Evolutionary conservation across 1,140 invertebrate species (phyloP), one percentile per base, ranked within the genome.

Genomic region (Aphaenogaster rudis): DNA sequence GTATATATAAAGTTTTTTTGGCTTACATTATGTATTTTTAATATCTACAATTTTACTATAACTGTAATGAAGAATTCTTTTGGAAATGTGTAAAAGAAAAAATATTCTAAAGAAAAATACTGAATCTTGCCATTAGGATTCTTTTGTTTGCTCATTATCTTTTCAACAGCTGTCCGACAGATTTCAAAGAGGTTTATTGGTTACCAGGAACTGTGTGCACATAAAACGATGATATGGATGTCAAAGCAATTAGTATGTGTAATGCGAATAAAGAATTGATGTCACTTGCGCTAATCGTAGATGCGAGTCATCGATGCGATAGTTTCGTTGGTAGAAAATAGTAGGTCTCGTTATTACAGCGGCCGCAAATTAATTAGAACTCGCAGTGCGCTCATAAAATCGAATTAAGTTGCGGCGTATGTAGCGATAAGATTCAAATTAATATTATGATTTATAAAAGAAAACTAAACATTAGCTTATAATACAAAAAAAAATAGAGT

Each of bases 271-370:
- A 90, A 80, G 42, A 82, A 77, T 17, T 36, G 42, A 66, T 87
- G 64, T 84, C 78, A 67, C 86, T 61, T 63, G 7, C 69, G 79
- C 42, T 85, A 61, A 88, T 90, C 80, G 57, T 57, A 13, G 36
- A 90, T 88, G 89, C 63, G 67, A 59, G 36, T 66, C 69, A 48
- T 86, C 11, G 3, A 11, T 21, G 17, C 69, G 42, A 80, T 80
- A 69, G 59, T 81, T 50, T 79, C 66, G 82, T 84, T 59, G 84
- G 50, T 61, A 86, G 76, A 80, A 90, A 84, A 87, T 89, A 54
- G 21, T 80, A 74, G 86, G 63, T 52, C 76, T 77, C 45, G 28
- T 59, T 52, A 77, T 79, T 81, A 71, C 39, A 61, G 42, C 67
- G 21, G 33, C 2, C 13, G 36, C 15, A 54, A 80, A 69, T 80